phyloP scores from a whole-genome alignment of 2,797 vertebrate species.

The Florisuga fusca region DNA sequence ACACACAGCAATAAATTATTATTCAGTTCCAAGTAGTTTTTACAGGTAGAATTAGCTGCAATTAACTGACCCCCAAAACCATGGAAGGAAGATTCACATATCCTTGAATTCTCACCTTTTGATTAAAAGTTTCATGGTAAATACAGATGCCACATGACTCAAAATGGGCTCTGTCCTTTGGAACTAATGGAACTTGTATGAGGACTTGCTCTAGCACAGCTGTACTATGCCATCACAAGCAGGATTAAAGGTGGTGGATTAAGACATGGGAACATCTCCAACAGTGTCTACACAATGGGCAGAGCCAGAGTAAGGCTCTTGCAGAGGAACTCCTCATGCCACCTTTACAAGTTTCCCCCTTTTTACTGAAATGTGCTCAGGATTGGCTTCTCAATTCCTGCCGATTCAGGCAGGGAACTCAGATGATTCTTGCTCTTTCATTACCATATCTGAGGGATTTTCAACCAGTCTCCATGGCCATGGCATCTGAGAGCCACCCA shows the following conservation, averaged over 20 bases:
- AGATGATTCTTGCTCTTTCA: background rate
- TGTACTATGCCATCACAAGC: background rate
- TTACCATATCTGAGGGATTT: background rate
- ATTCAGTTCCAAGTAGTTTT: background rate
- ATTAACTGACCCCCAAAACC: background rate
- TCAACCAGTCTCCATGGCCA: rapidly evolving
- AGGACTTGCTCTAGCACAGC: background rate
- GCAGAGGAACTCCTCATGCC: background rate
- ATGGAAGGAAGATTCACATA: background rate
- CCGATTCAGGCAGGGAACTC: background rate
- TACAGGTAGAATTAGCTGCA: background rate
- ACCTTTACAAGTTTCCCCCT: background rate
- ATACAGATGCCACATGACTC: background rate
- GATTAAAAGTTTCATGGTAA: background rate
- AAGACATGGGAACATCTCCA: background rate
- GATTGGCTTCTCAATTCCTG: background rate
- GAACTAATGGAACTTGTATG: background rate
- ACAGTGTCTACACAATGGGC: rapidly evolving
- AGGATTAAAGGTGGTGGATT: background rate
- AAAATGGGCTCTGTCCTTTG: background rate
- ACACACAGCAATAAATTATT: background rate
- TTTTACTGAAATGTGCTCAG: background rate
- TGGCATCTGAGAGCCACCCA: background rate
- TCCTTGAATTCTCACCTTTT: background rate
- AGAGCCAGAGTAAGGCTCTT: background rate